Evolutionary conservation across 2,888 invertebrate species (phyloP).

Genomic region (Epistrophella euchroma): DNA sequence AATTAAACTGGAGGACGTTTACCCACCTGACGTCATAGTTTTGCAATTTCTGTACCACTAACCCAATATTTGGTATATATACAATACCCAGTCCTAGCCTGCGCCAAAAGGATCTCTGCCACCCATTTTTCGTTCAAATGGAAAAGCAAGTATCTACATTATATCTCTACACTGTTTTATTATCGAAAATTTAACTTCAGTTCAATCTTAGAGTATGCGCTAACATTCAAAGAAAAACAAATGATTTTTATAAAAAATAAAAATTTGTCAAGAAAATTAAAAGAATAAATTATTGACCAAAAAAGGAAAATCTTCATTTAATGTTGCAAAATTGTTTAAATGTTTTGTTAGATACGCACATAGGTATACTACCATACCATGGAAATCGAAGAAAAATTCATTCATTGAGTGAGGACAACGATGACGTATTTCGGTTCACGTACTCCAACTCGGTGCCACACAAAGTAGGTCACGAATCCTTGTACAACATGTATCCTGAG

Average conservation of each 20-base stretch:
- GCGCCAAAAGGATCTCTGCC: slow-evolving; percentile 50
- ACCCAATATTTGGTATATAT: slow-evolving; percentile 77
- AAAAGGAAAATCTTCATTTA: slow-evolving; percentile 12
- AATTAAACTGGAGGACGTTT: slow-evolving; percentile 78
- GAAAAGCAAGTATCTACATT: background rate
- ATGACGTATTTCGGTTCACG: slow-evolving; percentile 70
- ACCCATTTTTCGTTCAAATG: slow-evolving; percentile 45
- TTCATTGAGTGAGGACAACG: slow-evolving; percentile 75
- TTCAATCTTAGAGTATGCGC: slow-evolving; percentile 64
- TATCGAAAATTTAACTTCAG: slow-evolving; percentile 25
- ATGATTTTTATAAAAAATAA: background rate
- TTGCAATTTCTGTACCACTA: slow-evolving; percentile 77
- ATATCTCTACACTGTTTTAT: slow-evolving; percentile 16
- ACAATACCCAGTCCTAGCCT: slow-evolving; percentile 60
- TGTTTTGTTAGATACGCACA: too few species aligned
- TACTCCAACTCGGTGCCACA: slow-evolving; percentile 59
- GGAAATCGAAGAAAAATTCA: slow-evolving; percentile 61
- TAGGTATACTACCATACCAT: too few species aligned
- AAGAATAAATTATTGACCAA: slow-evolving; percentile 19
- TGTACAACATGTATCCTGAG: slow-evolving; percentile 43
- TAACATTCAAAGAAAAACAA: slow-evolving; percentile 26
- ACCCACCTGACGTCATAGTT: slow-evolving; percentile 79
- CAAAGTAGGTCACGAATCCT: slow-evolving; percentile 74
- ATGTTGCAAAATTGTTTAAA: slow-evolving; percentile 15
- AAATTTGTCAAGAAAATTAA: background rate